Percentiles rank a stretch among this genome's conserved stretches.
Conservation (phyloP, 2,113 vertebrate species). For the Xyrauchen texanus region DNA sequence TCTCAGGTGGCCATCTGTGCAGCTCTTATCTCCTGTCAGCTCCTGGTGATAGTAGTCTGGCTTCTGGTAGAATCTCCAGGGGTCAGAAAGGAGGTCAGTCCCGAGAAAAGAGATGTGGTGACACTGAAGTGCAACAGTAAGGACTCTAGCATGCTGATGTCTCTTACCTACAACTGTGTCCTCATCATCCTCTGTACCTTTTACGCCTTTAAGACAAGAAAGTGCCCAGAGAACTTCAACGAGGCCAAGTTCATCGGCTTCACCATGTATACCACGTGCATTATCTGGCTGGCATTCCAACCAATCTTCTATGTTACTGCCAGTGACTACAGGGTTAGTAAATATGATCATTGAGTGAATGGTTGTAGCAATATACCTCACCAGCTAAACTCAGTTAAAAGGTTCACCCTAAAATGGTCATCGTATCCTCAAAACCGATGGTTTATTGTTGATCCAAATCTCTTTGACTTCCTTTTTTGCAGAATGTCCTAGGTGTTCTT, state of each 20-base stretch:
- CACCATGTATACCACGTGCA: conserved; percentile 99
- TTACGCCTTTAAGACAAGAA: conserved; percentile 98
- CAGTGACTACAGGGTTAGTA: conserved; percentile 94
- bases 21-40: conserved; percentile 93
- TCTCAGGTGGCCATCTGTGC: conserved; percentile 96
- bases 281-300: conserved; percentile 98
- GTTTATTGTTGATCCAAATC: no score
- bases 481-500: no score
- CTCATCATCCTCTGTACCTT: conserved; percentile 96
- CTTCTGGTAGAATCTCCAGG: conserved; percentile 90
- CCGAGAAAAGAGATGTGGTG: conserved; percentile 90
- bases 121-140: conserved; percentile 94
- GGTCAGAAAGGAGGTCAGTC: conserved; percentile 88
- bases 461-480: no score
- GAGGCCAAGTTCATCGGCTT: conserved; percentile 99
- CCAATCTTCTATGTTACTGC: conserved; percentile 99
- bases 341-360: conserved; percentile 1
- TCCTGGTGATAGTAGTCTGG: conserved; percentile 92
- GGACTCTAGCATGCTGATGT: conserved; percentile 94
- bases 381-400: neutral
- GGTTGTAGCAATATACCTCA: neutral
- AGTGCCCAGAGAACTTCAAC: conserved; percentile 98
- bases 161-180: conserved; percentile 93
- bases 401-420: no score
- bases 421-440: no score